Conservation (phyloP, 1,140 invertebrate species). For the Panagrolaimus sp. region DNA sequence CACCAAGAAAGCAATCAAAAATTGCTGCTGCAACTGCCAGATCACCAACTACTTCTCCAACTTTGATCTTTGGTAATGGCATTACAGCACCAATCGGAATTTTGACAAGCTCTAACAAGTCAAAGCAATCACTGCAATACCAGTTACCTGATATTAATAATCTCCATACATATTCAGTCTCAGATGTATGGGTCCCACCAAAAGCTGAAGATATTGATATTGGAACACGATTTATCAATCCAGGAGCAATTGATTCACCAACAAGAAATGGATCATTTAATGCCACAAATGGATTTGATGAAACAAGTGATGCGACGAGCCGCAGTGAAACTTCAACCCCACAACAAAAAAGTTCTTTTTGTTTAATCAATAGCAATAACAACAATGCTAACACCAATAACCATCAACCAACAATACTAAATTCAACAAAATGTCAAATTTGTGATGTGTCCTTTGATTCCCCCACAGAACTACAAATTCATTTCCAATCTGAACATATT, state of each 20-base stretch:
- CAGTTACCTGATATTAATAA: not conserved
- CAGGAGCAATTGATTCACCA: not conserved
- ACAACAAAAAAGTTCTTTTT: not conserved
- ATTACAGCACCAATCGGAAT: not conserved
- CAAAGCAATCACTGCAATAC: not conserved
- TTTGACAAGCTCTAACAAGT: no score
- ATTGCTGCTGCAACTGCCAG: not conserved
- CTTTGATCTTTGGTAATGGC: no score
- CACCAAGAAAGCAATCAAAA: not conserved
- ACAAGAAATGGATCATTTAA: not conserved
- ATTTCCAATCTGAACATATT: slow-evolving; percentile 40
- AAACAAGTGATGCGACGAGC: not conserved
- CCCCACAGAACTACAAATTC: slow-evolving; percentile 31
- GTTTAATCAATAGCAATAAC: no score
- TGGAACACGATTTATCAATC: not conserved
- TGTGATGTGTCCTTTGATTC: slow-evolving; percentile 25
- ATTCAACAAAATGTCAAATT: not conserved
- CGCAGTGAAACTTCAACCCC: not conserved
- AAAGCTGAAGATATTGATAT: not conserved
- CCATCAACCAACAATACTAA: not conserved
- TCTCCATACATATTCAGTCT: not conserved
- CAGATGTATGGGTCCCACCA: not conserved
- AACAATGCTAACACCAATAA: no score
- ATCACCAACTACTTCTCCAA: not conserved
- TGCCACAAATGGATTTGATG: not conserved